Percentiles rank a stretch among this genome's conserved stretches.
Conservation (phyloP, 1,140 invertebrate genomes). For the Leptopilina boulardi region DNA sequence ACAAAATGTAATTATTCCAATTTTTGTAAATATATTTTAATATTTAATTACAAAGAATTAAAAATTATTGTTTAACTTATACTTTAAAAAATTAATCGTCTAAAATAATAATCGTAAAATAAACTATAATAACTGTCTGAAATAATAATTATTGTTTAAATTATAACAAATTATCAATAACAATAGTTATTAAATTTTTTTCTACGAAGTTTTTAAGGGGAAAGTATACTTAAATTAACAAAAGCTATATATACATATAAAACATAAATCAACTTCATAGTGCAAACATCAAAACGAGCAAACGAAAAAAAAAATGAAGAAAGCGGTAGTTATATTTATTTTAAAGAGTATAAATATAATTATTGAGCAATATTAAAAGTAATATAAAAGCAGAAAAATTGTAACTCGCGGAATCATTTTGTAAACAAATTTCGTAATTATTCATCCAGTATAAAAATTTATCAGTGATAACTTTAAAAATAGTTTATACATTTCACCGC, state of each 20-base stretch:
- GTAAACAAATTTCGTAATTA: slow-evolving; percentile 11
- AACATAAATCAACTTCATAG: not conserved
- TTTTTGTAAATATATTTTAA: no score
- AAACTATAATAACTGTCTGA: no score
- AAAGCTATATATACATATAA: not conserved
- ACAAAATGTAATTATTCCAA: no score
- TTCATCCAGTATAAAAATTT: not conserved
- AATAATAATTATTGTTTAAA: no score
- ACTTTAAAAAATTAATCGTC: no score
- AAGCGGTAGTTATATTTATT: slow-evolving; percentile 17
- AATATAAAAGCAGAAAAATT: slow-evolving; percentile 48
- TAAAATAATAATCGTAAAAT: no score
- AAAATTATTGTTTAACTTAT: no score
- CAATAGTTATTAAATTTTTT: no score
- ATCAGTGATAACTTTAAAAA: not conserved
- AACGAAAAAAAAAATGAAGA: slow-evolving; percentile 50
- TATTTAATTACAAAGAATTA: no score
- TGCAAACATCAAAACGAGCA: slow-evolving; percentile 25
- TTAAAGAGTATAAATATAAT: slow-evolving; percentile 28
- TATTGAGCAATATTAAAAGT: slow-evolving; percentile 51
- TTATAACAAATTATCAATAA: no score
- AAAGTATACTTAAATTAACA: not conserved
- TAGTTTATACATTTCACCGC: no score
- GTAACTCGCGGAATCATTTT: not conserved
- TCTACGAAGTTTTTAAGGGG: not conserved